A percentile compares a stretch with the other conserved stretches of the same genome.
Conservation (phyloP, 1,140 invertebrate genomes). For the Whitmania pigra region DNA sequence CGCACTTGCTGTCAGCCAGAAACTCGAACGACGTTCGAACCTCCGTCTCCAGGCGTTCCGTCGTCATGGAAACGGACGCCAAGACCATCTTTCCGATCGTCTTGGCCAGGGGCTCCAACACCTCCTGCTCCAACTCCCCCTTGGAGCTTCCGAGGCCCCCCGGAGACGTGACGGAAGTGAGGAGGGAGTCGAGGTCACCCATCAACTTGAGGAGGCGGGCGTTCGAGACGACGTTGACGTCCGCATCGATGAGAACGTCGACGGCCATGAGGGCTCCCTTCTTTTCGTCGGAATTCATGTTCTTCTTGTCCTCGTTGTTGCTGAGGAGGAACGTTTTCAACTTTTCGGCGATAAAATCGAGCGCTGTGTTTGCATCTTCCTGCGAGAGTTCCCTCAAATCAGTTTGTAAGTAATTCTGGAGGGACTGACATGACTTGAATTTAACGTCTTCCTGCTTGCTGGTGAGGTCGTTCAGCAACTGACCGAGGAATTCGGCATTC, state of each 20-base stretch:
- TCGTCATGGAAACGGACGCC: constrained; percentile 79
- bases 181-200: constrained; percentile 79
- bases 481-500: constrained; percentile 26
- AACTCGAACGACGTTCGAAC: constrained; percentile 87
- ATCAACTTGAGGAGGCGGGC: constrained; percentile 70
- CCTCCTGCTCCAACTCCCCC: constrained; percentile 73
- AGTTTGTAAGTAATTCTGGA: constrained; percentile 78
- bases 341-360: constrained; percentile 88
- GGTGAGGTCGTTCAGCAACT: constrained; percentile 71
- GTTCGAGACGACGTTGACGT: constrained; percentile 27
- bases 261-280: constrained; percentile 90
- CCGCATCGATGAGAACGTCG: background rate
- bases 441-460: constrained; percentile 71
- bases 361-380: constrained; percentile 74
- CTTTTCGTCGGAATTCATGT: constrained; percentile 66
- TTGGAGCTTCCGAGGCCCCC: constrained; percentile 80
- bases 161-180: constrained; percentile 73
- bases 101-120: constrained; percentile 90
- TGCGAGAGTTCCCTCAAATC: constrained; percentile 72
- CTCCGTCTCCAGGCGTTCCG: constrained; percentile 90
- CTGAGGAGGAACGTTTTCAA: constrained; percentile 85
- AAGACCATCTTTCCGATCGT: constrained; percentile 79
- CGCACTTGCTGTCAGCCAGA: constrained; percentile 69
- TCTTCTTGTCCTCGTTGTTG: too few relatives aligned
- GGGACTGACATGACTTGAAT: constrained; percentile 67